Conservation (phyloP, 2,888 invertebrate genomes). For the Hemithea aestivaria region DNA sequence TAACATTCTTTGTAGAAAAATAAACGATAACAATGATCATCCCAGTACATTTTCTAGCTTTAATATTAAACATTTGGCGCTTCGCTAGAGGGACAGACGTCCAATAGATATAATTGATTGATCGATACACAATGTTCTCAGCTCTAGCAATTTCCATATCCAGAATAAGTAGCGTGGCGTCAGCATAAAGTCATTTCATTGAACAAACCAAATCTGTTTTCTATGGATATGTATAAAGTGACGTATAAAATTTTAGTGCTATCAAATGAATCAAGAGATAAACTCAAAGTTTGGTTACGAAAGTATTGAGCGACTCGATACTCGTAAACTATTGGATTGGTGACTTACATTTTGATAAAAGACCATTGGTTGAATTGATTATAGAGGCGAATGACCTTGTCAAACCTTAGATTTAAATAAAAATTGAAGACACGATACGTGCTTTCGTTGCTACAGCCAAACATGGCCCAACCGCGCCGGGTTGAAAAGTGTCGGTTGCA, state of each 20-base stretch:
- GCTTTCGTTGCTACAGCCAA: too few species aligned
- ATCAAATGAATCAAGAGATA: conserved; percentile 38
- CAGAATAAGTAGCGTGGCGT: conserved; percentile 23
- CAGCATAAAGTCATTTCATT: conserved; percentile 40
- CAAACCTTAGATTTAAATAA: too few species aligned
- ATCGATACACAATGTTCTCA: too few species aligned
- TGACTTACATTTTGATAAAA: conserved; percentile 26
- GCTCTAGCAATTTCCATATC: conserved; percentile 14
- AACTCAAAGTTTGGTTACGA: conserved; percentile 30
- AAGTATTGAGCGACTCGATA: conserved; percentile 25
- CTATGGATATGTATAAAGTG: conserved; percentile 48
- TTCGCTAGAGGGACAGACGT: too few species aligned
- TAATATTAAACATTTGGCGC: too few species aligned
- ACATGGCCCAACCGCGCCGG: too few species aligned
- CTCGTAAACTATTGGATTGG: conserved; percentile 20
- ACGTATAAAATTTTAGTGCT: conserved; percentile 50
- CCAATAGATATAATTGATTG: too few species aligned
- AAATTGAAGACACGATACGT: too few species aligned
- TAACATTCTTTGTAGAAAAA: too few species aligned
- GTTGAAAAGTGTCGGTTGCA: too few species aligned
- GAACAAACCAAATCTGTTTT: conserved; percentile 38
- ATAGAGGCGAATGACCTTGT: background rate
- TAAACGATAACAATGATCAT: too few species aligned
- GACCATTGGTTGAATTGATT: conserved; percentile 7
- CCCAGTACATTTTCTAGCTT: too few species aligned